Conservation (phyloP, 1,140 invertebrate genomes). For the Polypedilum vanderplanki region DNA sequence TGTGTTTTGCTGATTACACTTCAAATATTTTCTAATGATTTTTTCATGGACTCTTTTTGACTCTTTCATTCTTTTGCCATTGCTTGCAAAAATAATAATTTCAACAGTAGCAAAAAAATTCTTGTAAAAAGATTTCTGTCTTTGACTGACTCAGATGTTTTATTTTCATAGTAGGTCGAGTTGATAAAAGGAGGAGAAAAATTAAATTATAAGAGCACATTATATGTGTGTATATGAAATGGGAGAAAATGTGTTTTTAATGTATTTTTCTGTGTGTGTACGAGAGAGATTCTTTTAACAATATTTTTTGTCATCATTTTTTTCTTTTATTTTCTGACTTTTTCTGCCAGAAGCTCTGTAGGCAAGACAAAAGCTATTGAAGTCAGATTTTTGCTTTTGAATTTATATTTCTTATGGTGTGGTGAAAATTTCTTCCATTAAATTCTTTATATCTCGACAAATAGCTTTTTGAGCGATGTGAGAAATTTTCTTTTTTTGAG, state of each 20-base stretch:
- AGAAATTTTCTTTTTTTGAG: too few relatives aligned
- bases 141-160: neutral
- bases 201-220: conserved; percentile 20
- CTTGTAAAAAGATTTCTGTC: neutral
- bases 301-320: neutral
- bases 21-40: neutral
- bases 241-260: conserved; percentile 13
- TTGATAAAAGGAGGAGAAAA: neutral
- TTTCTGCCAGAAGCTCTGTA: too few relatives aligned
- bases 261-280: neutral
- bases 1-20: neutral
- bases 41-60: neutral
- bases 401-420: too few relatives aligned
- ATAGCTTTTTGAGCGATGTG: too few relatives aligned
- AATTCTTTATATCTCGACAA: too few relatives aligned
- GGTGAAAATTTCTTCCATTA: too few relatives aligned
- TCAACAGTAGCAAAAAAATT: neutral
- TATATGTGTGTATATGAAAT: neutral
- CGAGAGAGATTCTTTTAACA: neutral
- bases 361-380: too few relatives aligned
- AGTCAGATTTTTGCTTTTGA: too few relatives aligned
- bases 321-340: neutral
- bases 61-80: neutral
- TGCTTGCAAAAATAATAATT: too few relatives aligned
- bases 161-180: neutral